Percentiles rank a stretch among this genome's conserved stretches.
phyloP scores from a whole-genome alignment of 2,113 vertebrate species.

The Silurus asotus region DNA sequence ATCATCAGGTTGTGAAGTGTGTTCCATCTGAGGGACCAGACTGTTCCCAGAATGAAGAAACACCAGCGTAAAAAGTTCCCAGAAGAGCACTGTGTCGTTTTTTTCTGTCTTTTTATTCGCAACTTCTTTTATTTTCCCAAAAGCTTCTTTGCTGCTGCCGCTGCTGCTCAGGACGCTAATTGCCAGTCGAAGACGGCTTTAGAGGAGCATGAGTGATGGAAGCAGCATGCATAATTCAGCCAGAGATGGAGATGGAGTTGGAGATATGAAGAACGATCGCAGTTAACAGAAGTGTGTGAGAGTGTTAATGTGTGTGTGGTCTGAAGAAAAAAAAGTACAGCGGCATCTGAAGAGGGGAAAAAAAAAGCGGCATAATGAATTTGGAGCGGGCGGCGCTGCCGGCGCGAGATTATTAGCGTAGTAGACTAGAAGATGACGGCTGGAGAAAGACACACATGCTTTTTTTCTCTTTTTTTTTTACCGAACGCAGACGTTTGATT shows the following conservation, averaged over 20 bases:
- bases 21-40: neutral
- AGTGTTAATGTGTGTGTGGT: slow-evolving; percentile 39
- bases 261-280: slow-evolving; percentile 37
- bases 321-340: neutral
- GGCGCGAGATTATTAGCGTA: slow-evolving; percentile 50
- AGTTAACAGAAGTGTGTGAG: slow-evolving; percentile 44
- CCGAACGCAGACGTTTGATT: slow-evolving; percentile 40
- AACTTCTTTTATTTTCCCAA: slow-evolving; percentile 32
- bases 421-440: slow-evolving; percentile 41
- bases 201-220: slow-evolving; percentile 50
- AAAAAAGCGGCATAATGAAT: slow-evolving; percentile 47
- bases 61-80: slow-evolving; percentile 8
- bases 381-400: slow-evolving; percentile 38
- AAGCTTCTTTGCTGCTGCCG: neutral
- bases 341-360: neutral
- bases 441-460: slow-evolving; percentile 33
- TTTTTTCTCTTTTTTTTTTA: slow-evolving; percentile 16
- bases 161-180: slow-evolving; percentile 49
- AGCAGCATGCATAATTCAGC: slow-evolving; percentile 52
- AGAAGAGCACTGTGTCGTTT: neutral
- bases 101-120: slow-evolving; percentile 5
- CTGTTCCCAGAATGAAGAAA: neutral
- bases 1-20: neutral
- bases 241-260: slow-evolving; percentile 40
- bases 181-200: slow-evolving; percentile 43